These are phyloP conservation scores for Drosophila nigricruria DNA, from an alignment of 2,888 invertebrate genomes.

Conservation along the genomic window DNA sequence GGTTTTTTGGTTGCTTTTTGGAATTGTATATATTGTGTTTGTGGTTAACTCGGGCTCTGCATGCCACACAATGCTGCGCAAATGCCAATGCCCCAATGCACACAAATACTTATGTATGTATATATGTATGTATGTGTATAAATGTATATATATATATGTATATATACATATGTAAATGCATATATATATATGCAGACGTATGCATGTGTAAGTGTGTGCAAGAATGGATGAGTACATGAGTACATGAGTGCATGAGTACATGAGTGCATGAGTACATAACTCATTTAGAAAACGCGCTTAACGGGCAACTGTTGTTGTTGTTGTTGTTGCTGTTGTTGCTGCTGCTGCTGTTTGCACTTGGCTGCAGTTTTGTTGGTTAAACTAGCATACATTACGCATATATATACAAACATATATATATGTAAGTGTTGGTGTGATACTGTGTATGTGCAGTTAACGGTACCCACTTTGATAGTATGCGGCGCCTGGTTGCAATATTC, in stretches of 20 bases:
- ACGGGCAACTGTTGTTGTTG: slow-evolving; percentile 26
- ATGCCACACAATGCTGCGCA: slow-evolving; percentile 48
- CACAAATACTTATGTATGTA: slow-evolving; percentile 10
- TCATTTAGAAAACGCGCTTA: slow-evolving; percentile 58
- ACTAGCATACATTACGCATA: slow-evolving; percentile 15
- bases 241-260: slow-evolving; percentile 13
- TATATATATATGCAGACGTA: neutral
- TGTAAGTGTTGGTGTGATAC: slow-evolving; percentile 1
- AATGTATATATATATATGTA: slow-evolving; percentile 1
- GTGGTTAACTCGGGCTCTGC: slow-evolving; percentile 45
- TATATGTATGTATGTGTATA: neutral
- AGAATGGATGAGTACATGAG: slow-evolving; percentile 5
- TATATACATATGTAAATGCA: neutral
- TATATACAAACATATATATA: neutral
- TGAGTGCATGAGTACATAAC: slow-evolving; percentile 51
- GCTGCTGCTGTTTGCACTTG: slow-evolving; percentile 24
- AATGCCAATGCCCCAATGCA: slow-evolving; percentile 65
- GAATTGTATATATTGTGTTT: slow-evolving; percentile 37
- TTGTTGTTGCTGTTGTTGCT: slow-evolving; percentile 14
- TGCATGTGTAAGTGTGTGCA: neutral
- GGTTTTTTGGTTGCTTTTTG: slow-evolving; percentile 11
- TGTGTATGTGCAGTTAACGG: slow-evolving; percentile 15
- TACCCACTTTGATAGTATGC: slow-evolving; percentile 72
- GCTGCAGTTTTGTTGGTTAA: slow-evolving; percentile 25
- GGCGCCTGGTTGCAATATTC: slow-evolving; percentile 63